These are phyloP conservation scores for Campopleginae sp. DNA, from an alignment of 2,888 invertebrate genomes.

Conservation along the genomic window DNA sequence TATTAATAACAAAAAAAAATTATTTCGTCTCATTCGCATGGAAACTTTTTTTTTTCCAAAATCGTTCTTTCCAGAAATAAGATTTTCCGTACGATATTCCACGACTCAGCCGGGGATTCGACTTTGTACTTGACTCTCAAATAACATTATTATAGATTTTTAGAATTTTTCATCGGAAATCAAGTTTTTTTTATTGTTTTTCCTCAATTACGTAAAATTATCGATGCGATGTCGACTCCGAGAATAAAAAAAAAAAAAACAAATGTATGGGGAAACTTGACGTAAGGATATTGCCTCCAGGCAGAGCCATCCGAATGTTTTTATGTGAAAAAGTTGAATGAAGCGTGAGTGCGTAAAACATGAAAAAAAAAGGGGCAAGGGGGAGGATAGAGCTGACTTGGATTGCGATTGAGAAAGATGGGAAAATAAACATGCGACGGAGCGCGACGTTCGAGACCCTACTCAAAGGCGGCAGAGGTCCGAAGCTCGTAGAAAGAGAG, in stretches of 20 bases:
- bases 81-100: no score
- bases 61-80: no score
- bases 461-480: neutral
- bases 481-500: neutral
- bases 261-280: conserved; percentile 5
- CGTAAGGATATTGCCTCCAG: neutral
- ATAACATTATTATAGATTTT: no score
- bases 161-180: no score
- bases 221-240: no score
- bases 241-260: neutral
- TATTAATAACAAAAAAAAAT: neutral
- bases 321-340: conserved; percentile 35
- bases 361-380: conserved; percentile 18
- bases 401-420: conserved; percentile 28
- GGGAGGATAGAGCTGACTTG: conserved; percentile 1
- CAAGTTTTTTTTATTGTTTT: neutral
- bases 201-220: neutral
- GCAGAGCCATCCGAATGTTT: conserved; percentile 19
- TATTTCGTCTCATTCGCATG: no score
- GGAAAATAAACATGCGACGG: conserved; percentile 14
- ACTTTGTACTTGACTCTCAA: no score
- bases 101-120: no score
- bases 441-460: conserved; percentile 23
- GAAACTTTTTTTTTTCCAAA: no score
- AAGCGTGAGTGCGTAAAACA: conserved; percentile 18